Conservation (phyloP, 1,140 invertebrate species). For the Lysiphlebus fabarum region DNA sequence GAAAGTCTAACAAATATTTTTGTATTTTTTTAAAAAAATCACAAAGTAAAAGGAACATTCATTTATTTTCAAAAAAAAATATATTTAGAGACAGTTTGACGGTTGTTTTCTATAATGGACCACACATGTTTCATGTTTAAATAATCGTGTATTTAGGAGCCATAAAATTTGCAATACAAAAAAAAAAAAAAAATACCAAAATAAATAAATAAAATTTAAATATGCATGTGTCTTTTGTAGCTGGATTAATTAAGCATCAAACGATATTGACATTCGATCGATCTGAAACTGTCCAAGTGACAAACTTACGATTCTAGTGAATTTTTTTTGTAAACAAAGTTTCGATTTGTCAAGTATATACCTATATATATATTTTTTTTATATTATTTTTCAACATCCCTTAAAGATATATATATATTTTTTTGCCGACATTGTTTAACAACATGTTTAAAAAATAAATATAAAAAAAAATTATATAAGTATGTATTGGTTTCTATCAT, state of each 20-base stretch:
- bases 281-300: conserved; percentile 5
- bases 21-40: background rate
- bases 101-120: conserved; percentile 7
- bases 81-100: no score
- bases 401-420: no score
- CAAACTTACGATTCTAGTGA: background rate
- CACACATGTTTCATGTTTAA: conserved; percentile 12
- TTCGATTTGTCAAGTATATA: conserved; percentile 3
- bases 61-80: background rate
- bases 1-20: no score
- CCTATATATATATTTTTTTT: no score
- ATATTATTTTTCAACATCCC: no score
- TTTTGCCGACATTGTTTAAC: background rate
- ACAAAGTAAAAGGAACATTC: background rate
- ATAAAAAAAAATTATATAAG: no score
- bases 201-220: background rate
- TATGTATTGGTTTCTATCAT: no score
- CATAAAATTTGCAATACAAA: no score
- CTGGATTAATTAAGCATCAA: conserved; percentile 19
- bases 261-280: conserved; percentile 16
- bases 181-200: no score
- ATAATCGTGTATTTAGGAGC: background rate
- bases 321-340: background rate
- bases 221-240: background rate
- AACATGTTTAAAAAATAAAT: no score